Conservation (phyloP, 2,113 vertebrate genomes). For the Loxodonta africana region DNA sequence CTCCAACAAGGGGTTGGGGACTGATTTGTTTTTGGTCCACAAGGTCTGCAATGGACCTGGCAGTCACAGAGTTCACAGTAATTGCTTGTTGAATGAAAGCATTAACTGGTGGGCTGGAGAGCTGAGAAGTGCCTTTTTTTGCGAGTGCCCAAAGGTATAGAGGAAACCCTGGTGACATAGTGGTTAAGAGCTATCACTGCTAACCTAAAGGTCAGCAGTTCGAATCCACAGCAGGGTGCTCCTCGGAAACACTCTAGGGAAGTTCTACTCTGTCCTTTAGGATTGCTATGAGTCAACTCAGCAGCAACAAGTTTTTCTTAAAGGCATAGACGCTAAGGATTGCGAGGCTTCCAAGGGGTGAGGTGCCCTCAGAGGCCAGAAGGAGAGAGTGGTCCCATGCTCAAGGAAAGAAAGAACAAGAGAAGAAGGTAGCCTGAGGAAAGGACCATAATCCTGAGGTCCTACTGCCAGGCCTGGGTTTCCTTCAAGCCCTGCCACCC, state of each 20-base stretch:
- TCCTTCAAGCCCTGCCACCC: neutral
- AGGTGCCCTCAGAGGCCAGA: neutral
- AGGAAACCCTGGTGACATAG: too few relatives aligned
- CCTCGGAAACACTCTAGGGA: too few relatives aligned
- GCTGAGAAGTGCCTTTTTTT: neutral
- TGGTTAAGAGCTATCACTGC: too few relatives aligned
- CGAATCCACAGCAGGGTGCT: too few relatives aligned
- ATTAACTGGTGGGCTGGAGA: neutral
- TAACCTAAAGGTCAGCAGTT: too few relatives aligned
- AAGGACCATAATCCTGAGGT: neutral
- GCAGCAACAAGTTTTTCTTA: too few relatives aligned
- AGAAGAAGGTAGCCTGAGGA: neutral
- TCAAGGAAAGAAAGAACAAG: neutral
- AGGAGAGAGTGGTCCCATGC: neutral
- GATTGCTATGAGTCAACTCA: too few relatives aligned
- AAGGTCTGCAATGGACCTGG: neutral
- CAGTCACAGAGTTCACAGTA: neutral
- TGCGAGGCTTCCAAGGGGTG: neutral
- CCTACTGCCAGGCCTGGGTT: neutral
- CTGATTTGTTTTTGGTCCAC: neutral
- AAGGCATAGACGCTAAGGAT: neutral
- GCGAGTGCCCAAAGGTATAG: neutral
- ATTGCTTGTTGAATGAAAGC: neutral
- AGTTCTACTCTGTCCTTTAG: too few relatives aligned
- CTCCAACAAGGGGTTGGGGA: fast-evolving